These are phyloP conservation scores for Aleiodes testaceus DNA, from an alignment of 2,888 invertebrate species.

Conservation along the genomic window DNA sequence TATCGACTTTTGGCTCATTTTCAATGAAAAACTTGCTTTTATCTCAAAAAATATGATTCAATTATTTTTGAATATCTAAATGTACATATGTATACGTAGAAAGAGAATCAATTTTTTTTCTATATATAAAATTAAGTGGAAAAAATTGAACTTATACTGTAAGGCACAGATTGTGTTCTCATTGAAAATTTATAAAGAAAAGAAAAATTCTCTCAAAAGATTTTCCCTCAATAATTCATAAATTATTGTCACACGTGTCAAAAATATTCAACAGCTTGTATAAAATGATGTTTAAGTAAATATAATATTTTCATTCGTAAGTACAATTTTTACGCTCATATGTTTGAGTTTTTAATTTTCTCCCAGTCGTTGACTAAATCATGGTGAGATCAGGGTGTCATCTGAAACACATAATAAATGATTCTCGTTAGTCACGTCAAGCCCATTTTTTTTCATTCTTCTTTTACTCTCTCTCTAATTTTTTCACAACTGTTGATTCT, in stretches of 20 bases:
- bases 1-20: conserved; percentile 37
- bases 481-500: conserved; percentile 5
- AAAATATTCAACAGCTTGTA: background rate
- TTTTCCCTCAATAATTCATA: too few species aligned
- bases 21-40: conserved; percentile 10
- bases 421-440: conserved; percentile 26
- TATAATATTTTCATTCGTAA: background rate
- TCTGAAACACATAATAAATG: conserved; percentile 23
- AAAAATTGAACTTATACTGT: conserved; percentile 24
- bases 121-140: conserved; percentile 33
- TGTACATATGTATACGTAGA: conserved; percentile 42
- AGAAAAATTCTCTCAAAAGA: conserved; percentile 18
- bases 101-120: background rate
- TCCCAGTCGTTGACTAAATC: conserved; percentile 24
- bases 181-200: conserved; percentile 20
- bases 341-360: conserved; percentile 8
- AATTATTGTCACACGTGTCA: background rate
- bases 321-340: conserved; percentile 3
- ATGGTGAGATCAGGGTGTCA: conserved; percentile 18
- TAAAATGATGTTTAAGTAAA: conserved; percentile 7
- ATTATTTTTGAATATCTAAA: conserved; percentile 34
- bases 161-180: conserved; percentile 40
- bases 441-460: conserved; percentile 3
- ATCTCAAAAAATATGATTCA: conserved; percentile 13
- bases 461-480: conserved; percentile 17